Percentiles rank a stretch among this genome's conserved stretches.
phyloP scores from a whole-genome alignment of 2,113 vertebrate genomes.

The Sylvia atricapilla region DNA sequence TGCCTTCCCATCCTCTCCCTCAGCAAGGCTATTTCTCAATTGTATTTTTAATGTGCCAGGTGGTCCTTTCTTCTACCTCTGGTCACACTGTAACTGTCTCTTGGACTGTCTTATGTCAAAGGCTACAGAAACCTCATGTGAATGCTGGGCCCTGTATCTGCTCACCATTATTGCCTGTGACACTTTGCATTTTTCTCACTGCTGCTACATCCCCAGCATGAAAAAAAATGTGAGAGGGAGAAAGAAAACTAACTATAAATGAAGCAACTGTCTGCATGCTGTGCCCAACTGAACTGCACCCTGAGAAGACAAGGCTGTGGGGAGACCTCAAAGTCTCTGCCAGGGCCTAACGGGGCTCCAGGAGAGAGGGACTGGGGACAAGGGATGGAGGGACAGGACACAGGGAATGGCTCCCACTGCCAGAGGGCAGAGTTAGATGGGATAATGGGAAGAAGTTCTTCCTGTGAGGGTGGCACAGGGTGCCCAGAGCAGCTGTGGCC shows the following conservation, averaged over 20 bases:
- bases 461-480: background rate
- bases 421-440: accelerated
- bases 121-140: background rate
- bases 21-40: background rate
- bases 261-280: background rate
- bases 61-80: background rate
- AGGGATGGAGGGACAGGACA: background rate
- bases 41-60: background rate
- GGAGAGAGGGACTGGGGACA: background rate
- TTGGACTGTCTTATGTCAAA: background rate
- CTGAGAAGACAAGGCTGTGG: background rate
- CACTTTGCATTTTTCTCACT: background rate
- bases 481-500: background rate
- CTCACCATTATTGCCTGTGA: background rate
- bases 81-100: background rate
- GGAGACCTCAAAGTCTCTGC: background rate
- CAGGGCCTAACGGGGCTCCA: background rate
- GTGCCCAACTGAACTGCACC: background rate
- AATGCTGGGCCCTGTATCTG: background rate
- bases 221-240: background rate
- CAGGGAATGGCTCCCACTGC: background rate
- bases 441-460: background rate
- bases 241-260: background rate
- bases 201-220: background rate
- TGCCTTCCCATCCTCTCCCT: background rate